Percentiles rank a stretch among this genome's conserved stretches.
Conservation (phyloP, 2,797 vertebrate species). For the Lacerta bilineata region DNA sequence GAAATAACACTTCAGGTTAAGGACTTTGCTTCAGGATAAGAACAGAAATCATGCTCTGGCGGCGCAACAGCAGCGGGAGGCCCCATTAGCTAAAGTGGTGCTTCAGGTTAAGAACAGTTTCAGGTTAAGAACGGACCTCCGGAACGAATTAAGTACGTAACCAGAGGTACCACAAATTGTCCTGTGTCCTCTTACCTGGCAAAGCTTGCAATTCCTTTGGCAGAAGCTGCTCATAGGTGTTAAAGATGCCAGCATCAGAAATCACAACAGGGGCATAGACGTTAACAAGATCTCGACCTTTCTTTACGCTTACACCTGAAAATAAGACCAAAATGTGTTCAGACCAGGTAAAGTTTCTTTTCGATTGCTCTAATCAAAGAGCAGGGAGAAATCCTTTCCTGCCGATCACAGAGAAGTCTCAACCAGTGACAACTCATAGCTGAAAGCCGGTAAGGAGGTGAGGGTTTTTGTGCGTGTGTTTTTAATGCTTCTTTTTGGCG, state of each 20-base stretch:
- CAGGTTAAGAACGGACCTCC: no score
- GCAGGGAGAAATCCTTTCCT: background rate
- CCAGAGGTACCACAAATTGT: background rate
- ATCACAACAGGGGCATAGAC: constrained; percentile 88
- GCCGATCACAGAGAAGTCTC: background rate
- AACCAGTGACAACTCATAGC: background rate
- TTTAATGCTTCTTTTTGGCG: background rate
- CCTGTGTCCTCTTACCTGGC: constrained; percentile 78
- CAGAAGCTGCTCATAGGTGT: constrained; percentile 90
- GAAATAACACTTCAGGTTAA: no score
- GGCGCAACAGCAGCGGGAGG: no score
- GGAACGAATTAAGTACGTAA: no score
- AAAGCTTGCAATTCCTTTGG: constrained; percentile 81
- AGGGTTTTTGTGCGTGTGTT: no score
- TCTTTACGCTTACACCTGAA: constrained; percentile 92
- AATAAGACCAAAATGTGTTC: background rate
- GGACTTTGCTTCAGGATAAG: no score
- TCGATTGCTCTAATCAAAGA: background rate
- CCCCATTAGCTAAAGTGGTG: no score
- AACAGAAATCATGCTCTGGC: no score
- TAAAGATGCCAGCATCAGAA: constrained; percentile 91
- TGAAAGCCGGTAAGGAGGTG: background rate
- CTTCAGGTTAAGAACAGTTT: no score
- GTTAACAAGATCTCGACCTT: constrained; percentile 86
- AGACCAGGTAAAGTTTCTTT: no score